Conservation (phyloP, 2,113 vertebrate species). For the Turdus rufiventris region DNA sequence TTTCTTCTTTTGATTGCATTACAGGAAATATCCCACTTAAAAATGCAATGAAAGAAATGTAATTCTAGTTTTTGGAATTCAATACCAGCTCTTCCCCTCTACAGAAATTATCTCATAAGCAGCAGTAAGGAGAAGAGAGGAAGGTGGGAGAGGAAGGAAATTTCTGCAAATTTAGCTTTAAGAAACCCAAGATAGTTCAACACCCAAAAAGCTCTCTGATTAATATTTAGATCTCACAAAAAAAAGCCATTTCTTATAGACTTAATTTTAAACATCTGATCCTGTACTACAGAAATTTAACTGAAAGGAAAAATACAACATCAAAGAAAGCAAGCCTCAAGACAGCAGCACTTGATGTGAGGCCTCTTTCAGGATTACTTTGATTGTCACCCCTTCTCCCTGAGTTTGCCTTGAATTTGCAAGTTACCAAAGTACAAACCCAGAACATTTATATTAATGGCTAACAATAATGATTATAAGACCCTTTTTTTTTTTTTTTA, state of each 20-base stretch:
- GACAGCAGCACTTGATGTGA: background rate
- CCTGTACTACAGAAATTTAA: background rate
- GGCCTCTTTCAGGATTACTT: background rate
- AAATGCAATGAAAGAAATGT: background rate
- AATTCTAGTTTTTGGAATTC: background rate
- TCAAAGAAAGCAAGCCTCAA: background rate
- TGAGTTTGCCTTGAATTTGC: background rate
- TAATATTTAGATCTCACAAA: background rate
- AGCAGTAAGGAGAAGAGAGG: background rate
- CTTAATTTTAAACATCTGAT: background rate
- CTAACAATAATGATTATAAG: background rate
- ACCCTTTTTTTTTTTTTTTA: background rate
- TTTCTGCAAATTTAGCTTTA: background rate
- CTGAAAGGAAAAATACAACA: background rate
- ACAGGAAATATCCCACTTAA: background rate
- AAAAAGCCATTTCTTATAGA: background rate
- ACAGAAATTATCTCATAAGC: background rate
- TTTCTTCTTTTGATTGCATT: background rate
- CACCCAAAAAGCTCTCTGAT: background rate
- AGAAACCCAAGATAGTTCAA: background rate
- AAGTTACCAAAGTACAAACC: background rate
- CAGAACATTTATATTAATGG: background rate
- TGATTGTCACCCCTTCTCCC: background rate
- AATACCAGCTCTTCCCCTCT: background rate
- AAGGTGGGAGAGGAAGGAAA: background rate